These are phyloP conservation scores for Chesias legatella DNA, from an alignment of 2,888 invertebrate species.

Conservation along the genomic window DNA sequence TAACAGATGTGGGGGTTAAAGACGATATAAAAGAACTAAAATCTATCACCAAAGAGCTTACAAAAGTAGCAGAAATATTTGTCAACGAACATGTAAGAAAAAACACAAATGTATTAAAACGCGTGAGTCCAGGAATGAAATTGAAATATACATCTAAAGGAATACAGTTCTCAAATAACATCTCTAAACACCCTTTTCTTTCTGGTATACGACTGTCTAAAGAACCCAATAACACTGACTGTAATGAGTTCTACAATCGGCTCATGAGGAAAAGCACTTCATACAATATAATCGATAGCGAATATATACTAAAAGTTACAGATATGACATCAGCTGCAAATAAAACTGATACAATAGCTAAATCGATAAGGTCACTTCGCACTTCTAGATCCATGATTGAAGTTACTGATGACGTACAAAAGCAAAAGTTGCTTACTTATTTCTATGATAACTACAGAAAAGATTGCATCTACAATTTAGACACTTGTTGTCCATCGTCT, in stretches of 20 bases:
- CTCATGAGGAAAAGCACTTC: conserved; percentile 55
- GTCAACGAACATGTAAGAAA: conserved; percentile 39
- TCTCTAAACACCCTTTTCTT: conserved; percentile 29
- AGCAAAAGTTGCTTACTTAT: conserved; percentile 40
- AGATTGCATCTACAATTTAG: neutral
- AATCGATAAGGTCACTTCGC: conserved; percentile 34
- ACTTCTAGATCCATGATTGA: conserved; percentile 48
- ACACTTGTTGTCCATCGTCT: neutral
- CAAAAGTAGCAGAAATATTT: conserved; percentile 46
- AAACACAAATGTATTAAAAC: conserved; percentile 19
- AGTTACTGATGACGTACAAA: conserved; percentile 29
- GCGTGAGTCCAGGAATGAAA: neutral
- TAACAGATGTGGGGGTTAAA: conserved; percentile 40
- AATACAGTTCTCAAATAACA: conserved; percentile 43
- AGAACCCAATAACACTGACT: conserved; percentile 39
- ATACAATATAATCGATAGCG: conserved; percentile 63
- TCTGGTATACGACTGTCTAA: conserved; percentile 48
- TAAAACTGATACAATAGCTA: conserved; percentile 23
- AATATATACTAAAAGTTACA: conserved; percentile 60
- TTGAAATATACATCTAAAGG: conserved; percentile 38
- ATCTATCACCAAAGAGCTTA: conserved; percentile 48
- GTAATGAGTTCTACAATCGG: conserved; percentile 35
- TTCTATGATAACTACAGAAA: conserved; percentile 37
- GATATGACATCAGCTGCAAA: conserved; percentile 58
- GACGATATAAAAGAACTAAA: conserved; percentile 54